A percentile compares a stretch with the other conserved stretches of the same genome.
Evolutionary conservation across 2,113 vertebrate genomes (phyloP).

Genomic region (Phylloscopus trochiloides): DNA sequence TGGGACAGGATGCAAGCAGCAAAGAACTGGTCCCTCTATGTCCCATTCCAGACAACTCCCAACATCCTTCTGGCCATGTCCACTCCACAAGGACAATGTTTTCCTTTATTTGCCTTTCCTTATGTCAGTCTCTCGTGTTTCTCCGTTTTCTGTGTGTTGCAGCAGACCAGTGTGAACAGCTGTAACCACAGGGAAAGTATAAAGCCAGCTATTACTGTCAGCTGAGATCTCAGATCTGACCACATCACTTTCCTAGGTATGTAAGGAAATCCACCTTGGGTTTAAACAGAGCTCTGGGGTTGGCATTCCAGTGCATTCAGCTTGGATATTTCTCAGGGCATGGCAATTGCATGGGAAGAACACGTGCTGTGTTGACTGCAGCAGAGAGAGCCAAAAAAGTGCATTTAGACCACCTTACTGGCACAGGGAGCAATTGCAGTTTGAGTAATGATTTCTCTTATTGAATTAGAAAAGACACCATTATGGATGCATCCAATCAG

Average conservation of each 20-base stretch:
- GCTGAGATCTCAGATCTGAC: not conserved
- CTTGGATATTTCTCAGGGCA: not conserved
- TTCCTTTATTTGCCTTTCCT: not conserved
- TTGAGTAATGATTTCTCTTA: not conserved
- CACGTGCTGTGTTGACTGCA: not conserved
- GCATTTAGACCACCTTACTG: not conserved
- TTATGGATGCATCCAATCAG: not conserved
- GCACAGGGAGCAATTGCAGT: not conserved
- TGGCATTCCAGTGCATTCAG: not conserved
- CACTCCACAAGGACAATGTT: not conserved
- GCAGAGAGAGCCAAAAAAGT: not conserved
- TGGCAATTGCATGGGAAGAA: not conserved
- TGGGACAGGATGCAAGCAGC: not conserved
- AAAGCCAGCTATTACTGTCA: not conserved
- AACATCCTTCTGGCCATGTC: not conserved
- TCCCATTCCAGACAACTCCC: not conserved
- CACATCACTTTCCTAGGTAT: not conserved
- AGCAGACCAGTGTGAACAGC: not conserved
- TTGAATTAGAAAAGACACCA: not conserved
- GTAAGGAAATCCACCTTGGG: not conserved
- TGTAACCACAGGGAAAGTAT: not conserved
- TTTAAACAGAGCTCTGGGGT: not conserved
- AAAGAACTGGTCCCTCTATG: not conserved
- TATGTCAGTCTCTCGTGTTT: not conserved
- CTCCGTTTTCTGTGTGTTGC: not conserved